These are phyloP conservation scores for Hyposmocoma kahamanoa DNA, from an alignment of 1,140 invertebrate genomes.

Conservation along the genomic window DNA sequence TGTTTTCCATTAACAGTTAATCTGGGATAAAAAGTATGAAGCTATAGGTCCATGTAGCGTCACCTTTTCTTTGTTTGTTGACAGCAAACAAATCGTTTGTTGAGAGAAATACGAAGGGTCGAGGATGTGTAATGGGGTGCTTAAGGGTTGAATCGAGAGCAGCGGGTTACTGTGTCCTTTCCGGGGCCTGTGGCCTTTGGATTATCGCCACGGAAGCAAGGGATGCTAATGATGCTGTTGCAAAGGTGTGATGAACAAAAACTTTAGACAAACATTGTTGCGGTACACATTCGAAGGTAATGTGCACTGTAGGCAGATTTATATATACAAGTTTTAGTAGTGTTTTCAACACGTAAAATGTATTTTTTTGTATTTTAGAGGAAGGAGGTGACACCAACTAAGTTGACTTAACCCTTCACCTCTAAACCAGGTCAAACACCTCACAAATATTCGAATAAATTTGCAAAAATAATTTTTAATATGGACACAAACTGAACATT, in stretches of 20 bases:
- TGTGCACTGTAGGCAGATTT: too few relatives aligned
- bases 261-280: conserved; percentile 12
- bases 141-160: conserved; percentile 58
- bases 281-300: neutral
- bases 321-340: too few relatives aligned
- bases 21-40: conserved; percentile 41
- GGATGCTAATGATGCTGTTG: conserved; percentile 26
- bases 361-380: too few relatives aligned
- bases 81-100: conserved; percentile 70
- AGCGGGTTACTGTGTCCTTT: conserved; percentile 59
- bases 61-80: conserved; percentile 67
- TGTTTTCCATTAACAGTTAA: conserved; percentile 58
- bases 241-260: conserved; percentile 30
- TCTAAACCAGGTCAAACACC: too few relatives aligned
- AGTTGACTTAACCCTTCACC: too few relatives aligned
- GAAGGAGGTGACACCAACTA: too few relatives aligned
- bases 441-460: too few relatives aligned
- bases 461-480: too few relatives aligned
- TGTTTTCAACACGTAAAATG: too few relatives aligned
- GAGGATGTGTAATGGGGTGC: conserved; percentile 44
- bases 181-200: conserved; percentile 36
- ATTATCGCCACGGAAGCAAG: conserved; percentile 39
- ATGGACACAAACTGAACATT: too few relatives aligned
- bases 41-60: conserved; percentile 21
- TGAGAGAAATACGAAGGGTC: conserved; percentile 48